phyloP scores from a whole-genome alignment of 1,140 invertebrate species.

The Lordiphosa collinella region DNA sequence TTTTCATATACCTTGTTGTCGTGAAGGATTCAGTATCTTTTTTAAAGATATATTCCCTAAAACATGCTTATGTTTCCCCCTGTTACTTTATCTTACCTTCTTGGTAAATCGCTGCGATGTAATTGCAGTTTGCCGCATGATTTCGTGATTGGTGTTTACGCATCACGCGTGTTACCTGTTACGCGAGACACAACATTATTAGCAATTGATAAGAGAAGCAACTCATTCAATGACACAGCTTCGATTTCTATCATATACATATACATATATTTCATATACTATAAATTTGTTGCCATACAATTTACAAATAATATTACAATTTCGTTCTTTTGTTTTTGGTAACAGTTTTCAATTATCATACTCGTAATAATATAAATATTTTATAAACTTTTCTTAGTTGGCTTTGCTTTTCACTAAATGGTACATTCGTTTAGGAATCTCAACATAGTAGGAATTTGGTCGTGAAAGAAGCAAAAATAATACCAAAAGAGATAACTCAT shows the following conservation, averaged over 20 bases:
- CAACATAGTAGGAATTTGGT: conserved; percentile 8
- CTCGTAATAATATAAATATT: conserved; percentile 10
- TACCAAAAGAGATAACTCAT: conserved; percentile 14
- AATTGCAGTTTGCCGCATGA: no score
- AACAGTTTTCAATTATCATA: conserved; percentile 36
- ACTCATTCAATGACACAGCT: no score
- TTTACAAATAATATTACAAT: conserved; percentile 44
- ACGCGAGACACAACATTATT: no score
- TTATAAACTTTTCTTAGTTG: conserved; percentile 55
- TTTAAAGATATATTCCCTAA: no score
- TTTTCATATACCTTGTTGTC: no score
- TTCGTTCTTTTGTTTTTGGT: conserved; percentile 18
- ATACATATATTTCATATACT: conserved; percentile 32
- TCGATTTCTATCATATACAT: conserved; percentile 26
- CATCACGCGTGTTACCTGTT: no score
- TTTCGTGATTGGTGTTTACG: no score
- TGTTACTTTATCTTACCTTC: no score
- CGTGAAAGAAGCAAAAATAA: conserved; percentile 17
- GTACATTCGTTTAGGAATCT: conserved; percentile 30
- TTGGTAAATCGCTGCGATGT: no score
- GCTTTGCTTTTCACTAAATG: conserved; percentile 17
- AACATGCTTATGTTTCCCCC: no score
- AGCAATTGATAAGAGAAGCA: no score
- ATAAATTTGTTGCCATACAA: conserved; percentile 44
- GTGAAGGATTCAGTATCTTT: no score